Evolutionary conservation across 2,113 vertebrate genomes (phyloP), one percentile per base, ranked within the genome.

Genomic region (Abramis brama): DNA sequence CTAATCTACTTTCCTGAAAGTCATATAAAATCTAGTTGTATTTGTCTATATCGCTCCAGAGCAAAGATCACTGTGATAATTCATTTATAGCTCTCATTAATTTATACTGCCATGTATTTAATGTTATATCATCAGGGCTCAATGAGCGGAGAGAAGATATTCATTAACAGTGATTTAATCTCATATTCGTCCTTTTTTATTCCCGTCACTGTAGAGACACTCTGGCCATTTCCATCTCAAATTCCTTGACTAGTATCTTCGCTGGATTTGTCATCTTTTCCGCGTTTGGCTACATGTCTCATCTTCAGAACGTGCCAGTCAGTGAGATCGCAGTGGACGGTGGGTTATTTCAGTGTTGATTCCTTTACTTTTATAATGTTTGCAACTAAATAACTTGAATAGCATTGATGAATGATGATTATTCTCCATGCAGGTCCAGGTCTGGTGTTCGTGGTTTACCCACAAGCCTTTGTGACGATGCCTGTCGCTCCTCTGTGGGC

Each of bases 211-310:
- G 4, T 90, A 96, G 95, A 87, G 94, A 96, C 87, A 94, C 95
- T 4, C 88, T 96, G 84, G 87, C 87, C 3, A 95, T 94, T 85
- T 47, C 93, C 73, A 91, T 95, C 50, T 88, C 91, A 81, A 96
- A 96, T 87, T 94, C 94, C 7, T 2, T 92, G 50, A 96, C 95
- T 70, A 96, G 94, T 52, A 93, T 96, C 85, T 71, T 96, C 60
- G 91, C 95, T 60, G 95, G 95, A 1, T 96, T 96, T 79, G 94
- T 96, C 60, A 95, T 96, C 74, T 96, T 96, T 90, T 96, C 95
- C 19, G 95, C 94, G 2, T 92, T 96, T 30, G 95, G 95, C 5
- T 96, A 95, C 87, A 95, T 96, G 95, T 96, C 95, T n/a, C 52
- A 94, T 66, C 90, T 95, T 25, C 93, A 95, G 85, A 91, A 90